Conservation (phyloP, 2,113 vertebrate genomes). For the Archilochus colubris region DNA sequence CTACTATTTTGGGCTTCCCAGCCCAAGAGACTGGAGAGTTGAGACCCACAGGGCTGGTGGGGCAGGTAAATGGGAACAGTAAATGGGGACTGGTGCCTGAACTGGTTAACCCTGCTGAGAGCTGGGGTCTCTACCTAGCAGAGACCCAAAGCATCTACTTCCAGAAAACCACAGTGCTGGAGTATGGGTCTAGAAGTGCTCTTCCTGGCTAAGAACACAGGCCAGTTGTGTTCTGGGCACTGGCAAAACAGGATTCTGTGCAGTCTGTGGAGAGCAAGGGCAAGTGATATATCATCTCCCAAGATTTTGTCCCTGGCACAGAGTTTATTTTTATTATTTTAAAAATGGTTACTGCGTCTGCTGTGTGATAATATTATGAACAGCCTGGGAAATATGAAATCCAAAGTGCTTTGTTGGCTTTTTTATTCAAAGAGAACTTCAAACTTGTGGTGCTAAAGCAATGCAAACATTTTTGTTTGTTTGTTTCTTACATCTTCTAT, state of each 20-base stretch:
- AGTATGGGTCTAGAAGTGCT: not conserved
- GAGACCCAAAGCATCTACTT: not conserved
- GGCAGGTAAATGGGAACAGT: not conserved
- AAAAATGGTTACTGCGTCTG: not conserved
- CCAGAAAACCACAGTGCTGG: rapidly evolving
- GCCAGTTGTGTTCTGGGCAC: not conserved
- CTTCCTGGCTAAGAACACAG: not conserved
- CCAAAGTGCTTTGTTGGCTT: not conserved
- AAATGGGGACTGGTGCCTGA: not conserved
- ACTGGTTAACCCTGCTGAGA: not conserved
- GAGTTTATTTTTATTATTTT: not conserved
- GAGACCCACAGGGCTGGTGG: not conserved
- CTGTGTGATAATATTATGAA: not conserved
- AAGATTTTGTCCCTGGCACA: not conserved
- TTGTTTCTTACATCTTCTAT: not conserved
- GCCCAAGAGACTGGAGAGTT: not conserved
- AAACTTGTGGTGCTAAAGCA: not conserved
- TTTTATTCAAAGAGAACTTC: not conserved
- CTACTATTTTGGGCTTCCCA: not conserved
- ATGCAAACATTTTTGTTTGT: not conserved
- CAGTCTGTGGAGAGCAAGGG: not conserved
- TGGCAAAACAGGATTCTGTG: not conserved
- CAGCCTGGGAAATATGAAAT: not conserved
- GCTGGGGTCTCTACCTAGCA: rapidly evolving
- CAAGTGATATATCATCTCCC: not conserved